These are phyloP conservation scores for Rhodophaea formosa DNA, from an alignment of 2,888 invertebrate genomes.

Conservation along the genomic window DNA sequence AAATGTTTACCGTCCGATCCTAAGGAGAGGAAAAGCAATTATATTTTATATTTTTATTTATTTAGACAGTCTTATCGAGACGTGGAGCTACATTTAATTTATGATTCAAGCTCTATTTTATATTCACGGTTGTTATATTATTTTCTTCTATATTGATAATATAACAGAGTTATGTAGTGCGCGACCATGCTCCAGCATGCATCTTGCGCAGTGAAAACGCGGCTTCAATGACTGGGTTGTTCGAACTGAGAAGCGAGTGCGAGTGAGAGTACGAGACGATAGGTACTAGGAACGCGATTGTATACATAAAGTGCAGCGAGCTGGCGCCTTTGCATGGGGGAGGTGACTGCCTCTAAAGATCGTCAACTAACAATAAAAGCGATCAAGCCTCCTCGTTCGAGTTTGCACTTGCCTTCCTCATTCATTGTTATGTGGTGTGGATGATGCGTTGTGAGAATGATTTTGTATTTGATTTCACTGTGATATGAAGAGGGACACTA, in stretches of 20 bases:
- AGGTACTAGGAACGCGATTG: conserved; percentile 2
- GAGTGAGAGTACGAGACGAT: not conserved
- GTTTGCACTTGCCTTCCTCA: conserved; percentile 27
- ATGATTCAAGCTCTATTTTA: conserved; percentile 22
- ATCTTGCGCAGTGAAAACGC: conserved; percentile 11
- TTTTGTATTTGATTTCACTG: conserved; percentile 68
- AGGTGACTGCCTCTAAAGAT: conserved; percentile 19
- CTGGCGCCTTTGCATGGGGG: conserved; percentile 19
- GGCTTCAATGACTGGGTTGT: conserved; percentile 8
- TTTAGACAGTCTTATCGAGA: conserved; percentile 16
- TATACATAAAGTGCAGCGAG: conserved; percentile 9
- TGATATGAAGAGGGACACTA: conserved; percentile 70
- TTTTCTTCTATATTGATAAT: conserved; percentile 19
- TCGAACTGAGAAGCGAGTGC: not conserved
- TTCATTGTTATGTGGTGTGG: conserved; percentile 43
- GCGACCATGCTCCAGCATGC: conserved; percentile 4
- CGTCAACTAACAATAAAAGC: conserved; percentile 5
- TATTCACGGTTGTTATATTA: conserved; percentile 19
- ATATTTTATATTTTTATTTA: conserved; percentile 20
- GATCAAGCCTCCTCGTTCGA: conserved; percentile 13
- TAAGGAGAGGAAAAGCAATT: conserved; percentile 20
- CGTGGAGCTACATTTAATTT: conserved; percentile 17
- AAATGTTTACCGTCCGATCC: conserved; percentile 20
- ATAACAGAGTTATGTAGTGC: conserved; percentile 16
- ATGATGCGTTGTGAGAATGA: conserved; percentile 48